Evolutionary conservation across 2,888 invertebrate species (phyloP).

Genomic region (Drosophila lutescens): DNA sequence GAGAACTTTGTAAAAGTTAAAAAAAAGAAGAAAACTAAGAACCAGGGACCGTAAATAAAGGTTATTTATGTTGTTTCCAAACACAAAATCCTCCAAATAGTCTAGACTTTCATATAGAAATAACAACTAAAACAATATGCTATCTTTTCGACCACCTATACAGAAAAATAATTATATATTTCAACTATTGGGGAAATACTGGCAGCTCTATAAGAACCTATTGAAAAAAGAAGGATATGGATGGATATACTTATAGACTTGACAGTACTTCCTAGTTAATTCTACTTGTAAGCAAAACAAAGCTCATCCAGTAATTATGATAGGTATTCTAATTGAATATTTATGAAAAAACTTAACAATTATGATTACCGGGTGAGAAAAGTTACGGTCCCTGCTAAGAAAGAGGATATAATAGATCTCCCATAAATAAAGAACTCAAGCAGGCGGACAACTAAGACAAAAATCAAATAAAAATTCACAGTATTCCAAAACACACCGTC

Average conservation of each 20-base stretch:
- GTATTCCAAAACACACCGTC: constrained; percentile 26
- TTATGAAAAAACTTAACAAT: background rate
- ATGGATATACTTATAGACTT: background rate
- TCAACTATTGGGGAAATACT: background rate
- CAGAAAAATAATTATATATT: background rate
- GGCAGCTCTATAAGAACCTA: background rate
- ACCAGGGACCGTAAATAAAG: constrained; percentile 11
- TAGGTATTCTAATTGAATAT: background rate
- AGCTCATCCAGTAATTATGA: background rate
- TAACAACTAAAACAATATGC: background rate
- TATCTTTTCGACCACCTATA: constrained; percentile 5
- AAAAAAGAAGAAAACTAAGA: background rate
- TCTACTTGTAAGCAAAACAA: background rate
- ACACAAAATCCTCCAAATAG: background rate
- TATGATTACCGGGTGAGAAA: background rate
- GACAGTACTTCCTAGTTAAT: background rate
- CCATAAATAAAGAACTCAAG: constrained; percentile 8
- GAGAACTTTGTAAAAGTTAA: constrained; percentile 42
- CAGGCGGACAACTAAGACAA: constrained; percentile 22
- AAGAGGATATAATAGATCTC: background rate
- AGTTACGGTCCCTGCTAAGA: constrained; percentile 8
- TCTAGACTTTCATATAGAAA: background rate
- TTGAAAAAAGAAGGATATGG: background rate
- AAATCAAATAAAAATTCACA: constrained; percentile 34
- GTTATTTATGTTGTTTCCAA: background rate